Percentiles rank a stretch among this genome's conserved stretches.
Evolutionary conservation across 2,888 invertebrate genomes (phyloP).

Genomic region (Amiota communis): DNA sequence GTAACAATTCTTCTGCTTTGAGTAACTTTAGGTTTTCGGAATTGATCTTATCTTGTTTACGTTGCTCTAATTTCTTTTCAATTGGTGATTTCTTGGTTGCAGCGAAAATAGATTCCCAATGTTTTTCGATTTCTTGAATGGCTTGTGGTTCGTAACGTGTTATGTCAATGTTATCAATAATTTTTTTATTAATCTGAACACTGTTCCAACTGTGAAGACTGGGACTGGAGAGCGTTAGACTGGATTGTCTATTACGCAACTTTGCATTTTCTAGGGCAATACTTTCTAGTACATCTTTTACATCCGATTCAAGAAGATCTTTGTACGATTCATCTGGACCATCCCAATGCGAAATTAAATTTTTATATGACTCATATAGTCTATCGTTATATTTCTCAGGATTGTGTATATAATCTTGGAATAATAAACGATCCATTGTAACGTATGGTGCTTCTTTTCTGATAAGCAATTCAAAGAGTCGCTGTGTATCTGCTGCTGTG

Average conservation of each 20-base stretch:
- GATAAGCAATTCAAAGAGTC: background rate
- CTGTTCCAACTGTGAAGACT: no score
- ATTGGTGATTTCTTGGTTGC: background rate
- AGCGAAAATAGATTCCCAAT: background rate
- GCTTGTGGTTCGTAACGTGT: background rate
- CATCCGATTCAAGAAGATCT: no score
- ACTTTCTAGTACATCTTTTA: no score
- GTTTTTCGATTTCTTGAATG: background rate
- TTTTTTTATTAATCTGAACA: no score
- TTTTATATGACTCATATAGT: background rate
- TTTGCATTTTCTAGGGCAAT: no score
- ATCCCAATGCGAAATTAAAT: no score
- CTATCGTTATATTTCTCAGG: background rate
- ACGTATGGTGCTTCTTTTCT: background rate
- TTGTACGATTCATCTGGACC: no score
- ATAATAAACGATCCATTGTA: background rate
- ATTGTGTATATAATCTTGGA: background rate
- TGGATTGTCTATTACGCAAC: no score
- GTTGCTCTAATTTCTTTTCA: background rate
- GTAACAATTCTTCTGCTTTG: no score
- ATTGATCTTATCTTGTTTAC: background rate
- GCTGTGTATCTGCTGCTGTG: background rate
- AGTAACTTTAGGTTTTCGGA: background rate
- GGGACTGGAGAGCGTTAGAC: no score
- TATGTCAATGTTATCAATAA: no score